phyloP scores from a whole-genome alignment of 2,797 vertebrate genomes.

The Apogon hyalosoma region DNA sequence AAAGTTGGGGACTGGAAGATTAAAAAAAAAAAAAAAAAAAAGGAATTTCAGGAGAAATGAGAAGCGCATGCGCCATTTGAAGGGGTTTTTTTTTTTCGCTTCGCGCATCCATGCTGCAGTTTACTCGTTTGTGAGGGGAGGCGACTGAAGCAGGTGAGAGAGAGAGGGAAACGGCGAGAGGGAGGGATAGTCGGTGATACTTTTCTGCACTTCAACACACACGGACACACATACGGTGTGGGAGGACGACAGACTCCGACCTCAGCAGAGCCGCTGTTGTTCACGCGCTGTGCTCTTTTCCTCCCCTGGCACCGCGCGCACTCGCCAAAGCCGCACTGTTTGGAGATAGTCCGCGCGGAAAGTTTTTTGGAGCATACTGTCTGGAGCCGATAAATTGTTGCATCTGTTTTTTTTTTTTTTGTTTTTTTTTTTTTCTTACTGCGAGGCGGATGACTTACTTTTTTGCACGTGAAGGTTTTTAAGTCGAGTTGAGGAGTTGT shows the following conservation, averaged over 20 bases:
- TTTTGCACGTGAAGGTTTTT: slow-evolving; percentile 48
- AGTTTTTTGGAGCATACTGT: slow-evolving; percentile 61
- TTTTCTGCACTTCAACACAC: slow-evolving; percentile 61
- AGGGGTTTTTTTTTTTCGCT: slow-evolving; percentile 69
- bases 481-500: slow-evolving; percentile 47
- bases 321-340: slow-evolving; percentile 62
- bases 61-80: slow-evolving; percentile 89
- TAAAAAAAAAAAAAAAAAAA: slow-evolving; percentile 39
- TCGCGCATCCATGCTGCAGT: slow-evolving; percentile 72
- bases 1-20: slow-evolving; percentile 73
- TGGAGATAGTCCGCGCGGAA: slow-evolving; percentile 70
- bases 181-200: slow-evolving; percentile 44
- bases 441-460: slow-evolving; percentile 49
- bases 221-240: slow-evolving; percentile 56
- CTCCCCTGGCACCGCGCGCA: slow-evolving; percentile 57
- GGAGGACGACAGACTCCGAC: slow-evolving; percentile 59
- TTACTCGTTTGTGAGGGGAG: slow-evolving; percentile 73
- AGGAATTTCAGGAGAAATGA: slow-evolving; percentile 76
- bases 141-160: slow-evolving; percentile 83
- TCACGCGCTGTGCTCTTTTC: slow-evolving; percentile 54
- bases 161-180: slow-evolving; percentile 37
- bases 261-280: slow-evolving; percentile 56
- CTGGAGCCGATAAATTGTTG: slow-evolving; percentile 62
- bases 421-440: slow-evolving; percentile 1
- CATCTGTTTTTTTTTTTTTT: slow-evolving; percentile 35